Evolutionary conservation across 2,113 vertebrate genomes (phyloP).

Genomic region (Electrona antarctica): DNA sequence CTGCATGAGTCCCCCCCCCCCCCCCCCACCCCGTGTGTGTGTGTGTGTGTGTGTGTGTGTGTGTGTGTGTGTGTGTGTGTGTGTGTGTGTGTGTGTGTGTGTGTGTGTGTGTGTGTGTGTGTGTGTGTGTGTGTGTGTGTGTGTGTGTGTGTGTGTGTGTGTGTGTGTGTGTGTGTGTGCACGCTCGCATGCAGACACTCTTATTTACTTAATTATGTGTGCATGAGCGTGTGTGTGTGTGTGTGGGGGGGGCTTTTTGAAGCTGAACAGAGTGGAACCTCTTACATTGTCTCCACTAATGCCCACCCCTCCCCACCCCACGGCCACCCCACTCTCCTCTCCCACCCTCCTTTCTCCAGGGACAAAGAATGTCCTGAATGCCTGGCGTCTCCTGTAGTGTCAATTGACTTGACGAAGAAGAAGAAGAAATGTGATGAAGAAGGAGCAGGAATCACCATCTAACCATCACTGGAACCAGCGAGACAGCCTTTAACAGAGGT

Average conservation of each 20-base stretch:
- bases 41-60: background rate
- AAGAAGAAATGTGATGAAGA: constrained; percentile 13
- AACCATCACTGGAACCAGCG: too few species aligned
- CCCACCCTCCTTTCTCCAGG: constrained; percentile 58
- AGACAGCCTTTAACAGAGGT: too few species aligned
- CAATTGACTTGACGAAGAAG: constrained; percentile 55
- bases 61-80: too few species aligned
- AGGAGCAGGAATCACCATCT: too few species aligned
- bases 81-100: too few species aligned
- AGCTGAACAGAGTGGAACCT: constrained; percentile 67
- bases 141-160: background rate
- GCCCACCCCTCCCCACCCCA: constrained; percentile 36
- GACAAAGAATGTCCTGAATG: constrained; percentile 74
- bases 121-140: too few species aligned
- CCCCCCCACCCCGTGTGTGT: too few species aligned
- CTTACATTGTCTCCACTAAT: constrained; percentile 60
- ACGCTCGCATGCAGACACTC: too few species aligned
- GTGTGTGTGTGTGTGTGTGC: too few species aligned
- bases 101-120: too few species aligned
- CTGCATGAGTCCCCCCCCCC: constrained; percentile 2
- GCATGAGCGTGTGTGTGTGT: constrained; percentile 16
- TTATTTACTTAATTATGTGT: background rate
- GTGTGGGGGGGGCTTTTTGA: constrained; percentile 53
- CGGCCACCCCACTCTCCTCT: background rate
- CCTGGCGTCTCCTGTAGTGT: constrained; percentile 73